phyloP scores from a whole-genome alignment of 1,140 invertebrate genomes.

The Trinorchestia longiramus region DNA sequence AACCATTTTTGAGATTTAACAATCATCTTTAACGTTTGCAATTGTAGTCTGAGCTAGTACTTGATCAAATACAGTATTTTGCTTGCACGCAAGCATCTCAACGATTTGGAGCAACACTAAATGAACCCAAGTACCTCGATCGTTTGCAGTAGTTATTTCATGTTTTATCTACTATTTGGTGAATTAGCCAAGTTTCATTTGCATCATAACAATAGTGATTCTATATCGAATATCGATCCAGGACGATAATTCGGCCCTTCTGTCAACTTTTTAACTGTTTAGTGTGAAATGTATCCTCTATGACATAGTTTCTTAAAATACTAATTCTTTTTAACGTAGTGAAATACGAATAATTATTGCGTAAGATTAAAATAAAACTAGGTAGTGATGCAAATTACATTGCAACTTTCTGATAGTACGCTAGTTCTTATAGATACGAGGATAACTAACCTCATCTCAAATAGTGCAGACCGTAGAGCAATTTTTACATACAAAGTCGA shows the following conservation, averaged over 20 bases:
- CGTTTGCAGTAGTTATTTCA: background rate
- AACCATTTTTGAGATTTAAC: background rate
- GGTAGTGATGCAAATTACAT: too few relatives aligned
- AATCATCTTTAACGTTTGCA: background rate
- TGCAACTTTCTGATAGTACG: too few relatives aligned
- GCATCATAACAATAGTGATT: background rate
- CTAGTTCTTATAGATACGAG: too few relatives aligned
- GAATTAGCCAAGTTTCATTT: background rate
- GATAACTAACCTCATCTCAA: too few relatives aligned
- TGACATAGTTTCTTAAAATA: background rate
- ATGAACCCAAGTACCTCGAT: background rate
- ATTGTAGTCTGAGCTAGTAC: background rate
- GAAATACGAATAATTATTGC: background rate
- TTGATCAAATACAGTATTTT: background rate
- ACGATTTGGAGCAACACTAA: background rate
- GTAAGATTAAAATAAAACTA: background rate
- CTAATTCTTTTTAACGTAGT: background rate
- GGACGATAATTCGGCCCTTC: background rate
- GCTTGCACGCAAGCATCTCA: background rate
- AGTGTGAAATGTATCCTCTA: too few relatives aligned
- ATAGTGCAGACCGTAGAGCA: too few relatives aligned
- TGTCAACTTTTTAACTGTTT: background rate
- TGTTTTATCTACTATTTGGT: background rate
- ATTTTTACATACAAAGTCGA: too few relatives aligned
- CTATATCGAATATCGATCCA: too few relatives aligned